phyloP scores from a whole-genome alignment of 30 jellyfish, hydroid and myxozoan genomes.

The Cassiopea xamachana region DNA sequence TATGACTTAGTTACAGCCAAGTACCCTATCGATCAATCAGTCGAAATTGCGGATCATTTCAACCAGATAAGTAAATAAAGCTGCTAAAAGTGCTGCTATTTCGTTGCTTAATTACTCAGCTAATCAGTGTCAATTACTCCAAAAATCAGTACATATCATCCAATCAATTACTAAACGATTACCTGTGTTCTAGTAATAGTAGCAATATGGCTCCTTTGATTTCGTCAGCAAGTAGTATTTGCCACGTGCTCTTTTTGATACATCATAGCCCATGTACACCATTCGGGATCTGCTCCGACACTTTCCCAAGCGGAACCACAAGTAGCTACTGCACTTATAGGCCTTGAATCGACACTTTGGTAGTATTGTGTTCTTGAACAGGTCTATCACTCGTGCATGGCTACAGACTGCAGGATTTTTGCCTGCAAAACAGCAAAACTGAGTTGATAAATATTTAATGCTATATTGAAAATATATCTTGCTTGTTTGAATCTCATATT shows the following conservation, averaged over 20 bases:
- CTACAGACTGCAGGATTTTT: not conserved
- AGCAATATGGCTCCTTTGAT: constrained; percentile 18
- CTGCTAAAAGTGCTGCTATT: no score
- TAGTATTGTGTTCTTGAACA: constrained; percentile 11
- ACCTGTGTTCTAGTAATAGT: not conserved
- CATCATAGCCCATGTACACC: constrained; percentile 24
- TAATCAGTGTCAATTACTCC: not conserved
- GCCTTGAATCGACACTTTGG: constrained; percentile 20
- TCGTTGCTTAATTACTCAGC: no score
- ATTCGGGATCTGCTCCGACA: not conserved
- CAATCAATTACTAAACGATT: not conserved
- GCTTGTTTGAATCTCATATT: no score
- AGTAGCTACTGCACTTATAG: not conserved
- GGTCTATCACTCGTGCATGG: constrained; percentile 14
- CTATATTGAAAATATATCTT: no score
- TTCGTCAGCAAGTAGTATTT: not conserved
- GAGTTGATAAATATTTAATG: no score
- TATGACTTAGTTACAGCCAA: no score
- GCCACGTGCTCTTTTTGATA: constrained; percentile 20
- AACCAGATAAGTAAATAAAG: no score
- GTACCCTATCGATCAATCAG: no score
- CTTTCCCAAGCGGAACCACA: not conserved
- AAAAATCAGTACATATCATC: not conserved
- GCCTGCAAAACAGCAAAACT: not conserved
- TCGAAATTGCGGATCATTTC: no score